Base-by-base conservation (phyloP, 2,797 vertebrate genomes). In the Pangasius larnaudii region DNA sequence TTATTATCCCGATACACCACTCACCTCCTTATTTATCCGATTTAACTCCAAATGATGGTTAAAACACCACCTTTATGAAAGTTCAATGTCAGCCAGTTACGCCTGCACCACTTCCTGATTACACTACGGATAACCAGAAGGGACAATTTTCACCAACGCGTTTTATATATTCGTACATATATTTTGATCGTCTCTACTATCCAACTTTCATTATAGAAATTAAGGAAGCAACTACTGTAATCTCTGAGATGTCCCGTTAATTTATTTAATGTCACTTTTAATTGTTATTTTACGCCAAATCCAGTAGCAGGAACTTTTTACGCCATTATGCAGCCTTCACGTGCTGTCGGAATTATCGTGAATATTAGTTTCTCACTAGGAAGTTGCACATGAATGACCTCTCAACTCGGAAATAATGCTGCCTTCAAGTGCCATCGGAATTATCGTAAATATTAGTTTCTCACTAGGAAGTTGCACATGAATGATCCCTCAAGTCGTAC, bases 91-190 rank as follows among this genome's bases (percentile, higher is more conserved):
- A 86, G 3, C 3, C 46, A 27, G 13, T 1, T 61, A 5, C 30
- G 5, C n/a, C 30, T 53, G 42, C 75, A 27, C 11, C 5, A 71
- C 49, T 71, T 84, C 65, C 61, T 49, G 27, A 1, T 33, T 49
- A 53, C 24, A 11, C 8, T 93, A 94, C 85, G 94, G 94, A 36
- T 87, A 2, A 0, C 0, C 30, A 1, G n/a, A 90, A 13, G 61
- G 89, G 84, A 53, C 89, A 91, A 18, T 49, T 13, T 10, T 18
- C 6, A 11, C 10, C 8, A 80, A 46, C n/a, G 30, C 88, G 75
- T 58, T 89, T 59, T 85, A 61, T 36, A 71, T 53, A 84, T 84
- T 71, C 30, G 1, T 27, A 18, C 2, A 2, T 14, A 3, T 69
- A 14, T 59, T 39, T 42, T 18, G 3, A 42, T 42, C 14, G 27